Conservation (phyloP, 2,888 invertebrate genomes). For the Leistus spinibarbis region DNA sequence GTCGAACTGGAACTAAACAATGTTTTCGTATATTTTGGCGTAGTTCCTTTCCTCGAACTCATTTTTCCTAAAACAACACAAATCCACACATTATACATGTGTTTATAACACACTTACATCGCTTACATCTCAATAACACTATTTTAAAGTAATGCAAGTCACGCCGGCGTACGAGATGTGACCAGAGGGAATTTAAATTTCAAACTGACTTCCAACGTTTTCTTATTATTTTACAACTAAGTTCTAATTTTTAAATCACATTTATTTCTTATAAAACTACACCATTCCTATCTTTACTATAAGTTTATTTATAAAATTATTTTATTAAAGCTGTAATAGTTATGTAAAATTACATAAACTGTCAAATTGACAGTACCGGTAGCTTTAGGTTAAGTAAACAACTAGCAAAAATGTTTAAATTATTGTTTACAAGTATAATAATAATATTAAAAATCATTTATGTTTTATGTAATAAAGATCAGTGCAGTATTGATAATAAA, state of each 20-base stretch:
- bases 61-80: not conserved
- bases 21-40: not conserved
- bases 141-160: not conserved
- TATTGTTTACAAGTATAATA: not conserved
- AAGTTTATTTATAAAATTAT: not conserved
- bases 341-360: not conserved
- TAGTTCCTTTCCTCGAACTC: not conserved
- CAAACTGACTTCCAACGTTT: not conserved
- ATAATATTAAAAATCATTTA: not conserved
- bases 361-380: slow-evolving; percentile 11
- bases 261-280: not conserved
- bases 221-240: not conserved
- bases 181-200: no score
- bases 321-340: not conserved
- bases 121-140: not conserved
- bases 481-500: slow-evolving; percentile 45
- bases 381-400: not conserved
- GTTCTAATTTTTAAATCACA: not conserved
- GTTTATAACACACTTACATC: not conserved
- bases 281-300: not conserved
- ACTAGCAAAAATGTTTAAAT: not conserved
- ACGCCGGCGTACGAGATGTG: not conserved
- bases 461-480: slow-evolving; percentile 41
- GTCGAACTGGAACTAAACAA: not conserved
- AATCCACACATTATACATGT: not conserved